Percentiles rank a stretch among this genome's conserved stretches.
These are phyloP conservation scores for Ectemnius continuus DNA, from an alignment of 2,888 invertebrate genomes.

Conservation along the genomic window DNA sequence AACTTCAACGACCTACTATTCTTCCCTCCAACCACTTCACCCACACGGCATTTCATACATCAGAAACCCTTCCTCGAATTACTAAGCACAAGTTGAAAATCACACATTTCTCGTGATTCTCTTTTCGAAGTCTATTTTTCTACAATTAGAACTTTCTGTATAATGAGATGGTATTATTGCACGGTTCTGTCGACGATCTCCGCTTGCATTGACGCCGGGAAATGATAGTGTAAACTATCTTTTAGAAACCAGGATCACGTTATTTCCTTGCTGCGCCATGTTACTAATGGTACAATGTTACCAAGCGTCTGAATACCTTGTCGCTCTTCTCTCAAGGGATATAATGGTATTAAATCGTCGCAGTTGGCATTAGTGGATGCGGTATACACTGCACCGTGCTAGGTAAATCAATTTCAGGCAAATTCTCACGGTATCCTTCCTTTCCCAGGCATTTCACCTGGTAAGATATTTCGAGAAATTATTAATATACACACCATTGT, in stretches of 20 bases:
- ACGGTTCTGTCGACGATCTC: too few species aligned
- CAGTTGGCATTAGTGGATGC: background rate
- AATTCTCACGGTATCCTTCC: background rate
- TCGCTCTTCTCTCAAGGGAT: background rate
- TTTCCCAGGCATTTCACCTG: background rate
- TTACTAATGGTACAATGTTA: conserved; percentile 9
- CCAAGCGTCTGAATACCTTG: conserved; percentile 7
- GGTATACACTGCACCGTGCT: background rate
- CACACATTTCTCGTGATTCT: too few species aligned
- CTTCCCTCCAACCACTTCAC: conserved; percentile 14
- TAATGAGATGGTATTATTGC: too few species aligned
- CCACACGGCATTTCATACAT: background rate
- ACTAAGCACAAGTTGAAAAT: too few species aligned
- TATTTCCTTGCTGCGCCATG: conserved; percentile 7
- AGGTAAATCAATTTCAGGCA: background rate
- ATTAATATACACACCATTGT: too few species aligned
- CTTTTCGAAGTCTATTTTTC: too few species aligned
- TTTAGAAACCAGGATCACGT: conserved; percentile 1
- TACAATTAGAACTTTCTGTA: too few species aligned
- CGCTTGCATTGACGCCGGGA: too few species aligned
- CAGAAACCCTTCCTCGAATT: conserved; percentile 2
- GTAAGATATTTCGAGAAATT: background rate
- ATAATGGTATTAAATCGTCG: background rate
- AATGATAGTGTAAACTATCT: too few species aligned
- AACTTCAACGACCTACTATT: conserved; percentile 33